Evolutionary conservation across 2,797 vertebrate genomes (phyloP), one percentile per base, ranked within the genome.

Genomic region (Tachyglossus aculeatus): DNA sequence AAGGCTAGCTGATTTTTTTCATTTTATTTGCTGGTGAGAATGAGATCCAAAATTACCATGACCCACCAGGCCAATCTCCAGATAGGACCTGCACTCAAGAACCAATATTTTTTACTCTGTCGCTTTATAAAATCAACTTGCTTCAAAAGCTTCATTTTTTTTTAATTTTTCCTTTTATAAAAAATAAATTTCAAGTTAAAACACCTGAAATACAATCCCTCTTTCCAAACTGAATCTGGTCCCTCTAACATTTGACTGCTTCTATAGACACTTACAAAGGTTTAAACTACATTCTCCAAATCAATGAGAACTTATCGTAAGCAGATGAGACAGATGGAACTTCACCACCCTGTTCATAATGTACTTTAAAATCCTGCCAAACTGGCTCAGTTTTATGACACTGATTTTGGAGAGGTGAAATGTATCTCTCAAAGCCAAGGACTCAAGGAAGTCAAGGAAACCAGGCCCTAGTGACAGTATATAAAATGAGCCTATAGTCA

Each of bases 161-260:
- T 86, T 71, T 52, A 55, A 74, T 64, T 84, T 82, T 59, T 7
- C 78, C 79, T 87, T 60, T 87, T 79, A 83, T 65, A 38, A 83
- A 82, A 83, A 81, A 74, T 75, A 79, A 76, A 87, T 71, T 86
- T 83, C 82, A 88, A 84, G 82, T 67, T 81, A 83, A 82, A 90
- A 84, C 81, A 82, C 80, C 80, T 83, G 82, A 87, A 90, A 83
- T 82, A 74, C 56, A 83, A 88, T 78, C 59, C 59, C 67, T 83
- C 74, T 66, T 77, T 43, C 66, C 78, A 83, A 74, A 65, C 27
- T 47, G 37, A 77, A 80, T 78, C 89, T 91, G 86, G 81, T 90
- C 83, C 85, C 83, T 86, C 77, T 80, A 57, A 55, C 71, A 53
- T 75, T 14, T 69, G 75, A 55, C 63, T 78, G 75, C 67, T 75